These are phyloP conservation scores for Calliphora vomitoria DNA, from an alignment of 2,888 invertebrate genomes.

Conservation along the genomic window DNA sequence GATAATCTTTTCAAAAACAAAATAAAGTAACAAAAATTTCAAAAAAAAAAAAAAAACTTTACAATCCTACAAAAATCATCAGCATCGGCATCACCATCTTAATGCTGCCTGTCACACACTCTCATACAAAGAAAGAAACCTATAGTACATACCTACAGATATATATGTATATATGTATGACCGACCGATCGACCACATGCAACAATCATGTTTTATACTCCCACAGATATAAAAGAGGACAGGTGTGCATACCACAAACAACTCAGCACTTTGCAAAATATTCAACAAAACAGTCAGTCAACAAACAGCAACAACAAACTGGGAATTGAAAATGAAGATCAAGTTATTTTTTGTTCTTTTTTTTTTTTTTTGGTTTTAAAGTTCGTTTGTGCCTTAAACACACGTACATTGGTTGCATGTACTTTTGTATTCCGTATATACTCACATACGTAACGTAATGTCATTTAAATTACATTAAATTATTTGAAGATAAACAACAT, in stretches of 20 bases:
- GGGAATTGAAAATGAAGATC: slow-evolving; percentile 65
- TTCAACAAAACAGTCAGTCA: slow-evolving; percentile 30
- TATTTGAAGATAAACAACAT: slow-evolving; percentile 75
- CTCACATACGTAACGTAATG: slow-evolving; percentile 67
- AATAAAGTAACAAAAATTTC: slow-evolving; percentile 36
- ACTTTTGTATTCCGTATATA: slow-evolving; percentile 1
- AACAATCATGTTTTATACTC: slow-evolving; percentile 72
- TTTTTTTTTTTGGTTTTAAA: background rate
- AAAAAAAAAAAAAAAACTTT: slow-evolving; percentile 34
- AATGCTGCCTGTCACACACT: slow-evolving; percentile 44
- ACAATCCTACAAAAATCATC: slow-evolving; percentile 68
- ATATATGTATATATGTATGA: background rate
- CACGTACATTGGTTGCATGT: background rate
- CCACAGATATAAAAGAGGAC: slow-evolving; percentile 72
- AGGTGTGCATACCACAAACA: slow-evolving; percentile 73
- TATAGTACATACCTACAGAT: slow-evolving; percentile 5
- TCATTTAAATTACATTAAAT: slow-evolving; percentile 78
- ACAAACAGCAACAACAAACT: slow-evolving; percentile 36
- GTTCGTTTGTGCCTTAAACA: background rate
- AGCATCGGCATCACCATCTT: slow-evolving; percentile 71
- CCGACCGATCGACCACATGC: slow-evolving; percentile 68
- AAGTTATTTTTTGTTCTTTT: slow-evolving; percentile 62
- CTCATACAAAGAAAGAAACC: background rate
- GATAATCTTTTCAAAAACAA: slow-evolving; percentile 35
- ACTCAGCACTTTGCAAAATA: slow-evolving; percentile 61